phyloP scores from a whole-genome alignment of 2,797 vertebrate species.

The Anguilla marmorata region DNA sequence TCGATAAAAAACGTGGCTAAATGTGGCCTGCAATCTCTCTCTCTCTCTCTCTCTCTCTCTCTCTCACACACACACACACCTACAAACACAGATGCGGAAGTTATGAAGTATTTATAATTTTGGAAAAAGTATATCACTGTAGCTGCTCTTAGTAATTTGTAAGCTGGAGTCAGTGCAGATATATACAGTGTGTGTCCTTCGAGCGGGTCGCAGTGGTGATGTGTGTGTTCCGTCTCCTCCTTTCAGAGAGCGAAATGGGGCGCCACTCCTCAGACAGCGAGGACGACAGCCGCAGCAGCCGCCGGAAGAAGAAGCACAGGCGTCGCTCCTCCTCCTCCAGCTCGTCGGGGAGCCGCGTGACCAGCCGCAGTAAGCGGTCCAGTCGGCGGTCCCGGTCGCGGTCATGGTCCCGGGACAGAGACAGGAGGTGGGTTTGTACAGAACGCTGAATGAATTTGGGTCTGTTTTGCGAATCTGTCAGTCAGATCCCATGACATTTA shows the following conservation, averaged over 20 bases:
- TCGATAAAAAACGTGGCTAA: too few relatives aligned
- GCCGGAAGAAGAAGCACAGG: conserved; percentile 83
- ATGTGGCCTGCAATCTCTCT: too few relatives aligned
- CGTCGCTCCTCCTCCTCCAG: conserved; percentile 80
- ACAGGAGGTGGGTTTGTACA: conserved; percentile 54
- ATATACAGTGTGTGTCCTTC: conserved; percentile 20
- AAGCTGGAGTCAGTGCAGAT: conserved; percentile 36
- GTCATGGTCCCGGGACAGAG: conserved; percentile 71
- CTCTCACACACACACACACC: too few relatives aligned
- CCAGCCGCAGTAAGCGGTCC: conserved; percentile 79
- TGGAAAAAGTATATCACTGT: too few relatives aligned
- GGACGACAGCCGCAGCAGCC: conserved; percentile 80
- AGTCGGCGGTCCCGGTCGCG: conserved; percentile 80
- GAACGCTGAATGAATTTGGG: not conserved
- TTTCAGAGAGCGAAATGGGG: conserved; percentile 73
- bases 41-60: too few relatives aligned
- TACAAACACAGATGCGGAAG: too few relatives aligned
- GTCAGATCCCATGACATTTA: not conserved
- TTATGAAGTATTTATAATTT: too few relatives aligned
- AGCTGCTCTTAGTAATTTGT: not conserved
- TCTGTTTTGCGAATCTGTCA: not conserved
- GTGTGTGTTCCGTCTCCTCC: not conserved
- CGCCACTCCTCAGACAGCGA: conserved; percentile 90
- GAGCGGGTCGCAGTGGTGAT: not conserved
- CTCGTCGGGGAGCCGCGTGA: conserved; percentile 81